Conservation (phyloP, 2,113 vertebrate species). For the Alexandromys fortis region DNA sequence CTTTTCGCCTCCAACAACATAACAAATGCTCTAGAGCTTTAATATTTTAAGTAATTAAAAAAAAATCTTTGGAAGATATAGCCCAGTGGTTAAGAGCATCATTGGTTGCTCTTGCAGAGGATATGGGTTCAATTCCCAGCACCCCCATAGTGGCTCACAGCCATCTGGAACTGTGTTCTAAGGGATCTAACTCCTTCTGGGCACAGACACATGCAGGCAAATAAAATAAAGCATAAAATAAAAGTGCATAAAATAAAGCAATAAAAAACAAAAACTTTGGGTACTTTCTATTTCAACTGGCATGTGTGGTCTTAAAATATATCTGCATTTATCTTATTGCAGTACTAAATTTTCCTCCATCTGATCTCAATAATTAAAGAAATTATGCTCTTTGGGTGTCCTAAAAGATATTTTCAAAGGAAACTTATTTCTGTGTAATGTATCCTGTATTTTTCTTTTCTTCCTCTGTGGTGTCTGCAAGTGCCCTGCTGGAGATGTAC, state of each 20-base stretch:
- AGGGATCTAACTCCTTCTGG: neutral
- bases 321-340: neutral
- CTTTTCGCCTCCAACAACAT: neutral
- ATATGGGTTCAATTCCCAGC: neutral
- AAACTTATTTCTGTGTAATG: constrained; percentile 44
- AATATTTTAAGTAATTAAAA: neutral
- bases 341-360: constrained; percentile 27
- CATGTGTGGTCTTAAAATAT: constrained; percentile 8
- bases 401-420: constrained; percentile 55
- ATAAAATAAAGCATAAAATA: neutral
- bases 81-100: neutral
- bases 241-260: neutral
- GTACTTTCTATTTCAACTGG: constrained; percentile 46
- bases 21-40: neutral
- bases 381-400: neutral
- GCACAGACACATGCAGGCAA: neutral
- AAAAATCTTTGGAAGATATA: neutral
- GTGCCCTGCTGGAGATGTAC: neutral
- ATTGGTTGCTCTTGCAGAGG: neutral
- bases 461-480: neutral
- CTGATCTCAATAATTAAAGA: constrained; percentile 52
- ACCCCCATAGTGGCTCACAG: neutral
- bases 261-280: neutral
- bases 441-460: neutral
- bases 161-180: neutral